Evolutionary conservation across 53 echinoderm and acorn worm species (phyloP).

Genomic region (Antedon mediterranea): DNA sequence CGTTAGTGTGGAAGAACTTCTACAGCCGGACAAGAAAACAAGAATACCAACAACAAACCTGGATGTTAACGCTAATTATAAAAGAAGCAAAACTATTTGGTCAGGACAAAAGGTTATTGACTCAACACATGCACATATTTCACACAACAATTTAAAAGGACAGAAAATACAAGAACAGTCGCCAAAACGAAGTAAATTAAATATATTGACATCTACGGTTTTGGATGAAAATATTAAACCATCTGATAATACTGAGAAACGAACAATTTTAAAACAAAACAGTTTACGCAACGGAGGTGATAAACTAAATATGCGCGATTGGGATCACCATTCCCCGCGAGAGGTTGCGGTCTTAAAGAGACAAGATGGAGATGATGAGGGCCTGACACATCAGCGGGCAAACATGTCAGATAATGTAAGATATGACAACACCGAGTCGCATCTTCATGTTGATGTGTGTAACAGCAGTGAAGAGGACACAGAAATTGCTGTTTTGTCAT

Average conservation of each 20-base stretch:
- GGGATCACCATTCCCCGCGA: neutral
- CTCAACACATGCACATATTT: too few relatives aligned
- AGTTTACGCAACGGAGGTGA: neutral
- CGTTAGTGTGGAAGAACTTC: neutral
- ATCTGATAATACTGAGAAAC: neutral
- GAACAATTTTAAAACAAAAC: neutral
- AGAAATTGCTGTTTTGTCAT: neutral
- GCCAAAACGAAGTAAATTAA: neutral
- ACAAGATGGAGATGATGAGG: neutral
- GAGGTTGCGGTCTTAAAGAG: neutral
- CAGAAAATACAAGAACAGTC: neutral
- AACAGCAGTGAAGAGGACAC: neutral
- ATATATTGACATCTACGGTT: neutral
- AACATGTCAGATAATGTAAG: neutral
- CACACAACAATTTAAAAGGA: neutral
- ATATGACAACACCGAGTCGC: neutral
- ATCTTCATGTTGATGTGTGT: conserved; percentile 1
- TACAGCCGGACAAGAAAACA: neutral
- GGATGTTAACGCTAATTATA: neutral
- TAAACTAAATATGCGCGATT: neutral
- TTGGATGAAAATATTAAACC: neutral
- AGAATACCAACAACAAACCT: neutral
- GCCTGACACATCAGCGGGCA: neutral
- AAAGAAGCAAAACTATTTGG: neutral
- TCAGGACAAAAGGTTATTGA: neutral